These are phyloP conservation scores for Trichechus manatus DNA, from an alignment of 2,113 vertebrate genomes.

Conservation along the genomic window DNA sequence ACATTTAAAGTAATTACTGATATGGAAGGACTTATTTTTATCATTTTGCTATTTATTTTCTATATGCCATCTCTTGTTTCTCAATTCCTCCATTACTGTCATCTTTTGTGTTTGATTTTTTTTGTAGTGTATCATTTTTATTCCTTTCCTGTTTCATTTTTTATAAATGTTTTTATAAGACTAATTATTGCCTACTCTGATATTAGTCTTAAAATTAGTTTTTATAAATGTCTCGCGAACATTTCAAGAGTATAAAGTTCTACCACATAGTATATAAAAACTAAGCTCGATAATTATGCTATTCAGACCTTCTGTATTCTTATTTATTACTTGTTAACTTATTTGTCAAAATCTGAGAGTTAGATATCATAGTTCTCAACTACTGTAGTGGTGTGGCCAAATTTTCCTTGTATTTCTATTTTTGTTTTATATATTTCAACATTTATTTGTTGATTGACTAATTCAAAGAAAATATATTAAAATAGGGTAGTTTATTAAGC, in stretches of 20 bases:
- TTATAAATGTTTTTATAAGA: not conserved
- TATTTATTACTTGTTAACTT: constrained; percentile 16
- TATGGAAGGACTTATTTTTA: not conserved
- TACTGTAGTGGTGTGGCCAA: constrained; percentile 25
- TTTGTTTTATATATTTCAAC: constrained; percentile 21
- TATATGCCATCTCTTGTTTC: too few relatives aligned
- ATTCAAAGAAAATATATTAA: not conserved
- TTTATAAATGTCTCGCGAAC: constrained; percentile 21
- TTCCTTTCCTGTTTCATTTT: not conserved
- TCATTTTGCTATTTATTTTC: not conserved
- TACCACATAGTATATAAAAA: not conserved
- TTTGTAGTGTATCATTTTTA: not conserved
- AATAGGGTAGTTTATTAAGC: constrained; percentile 25
- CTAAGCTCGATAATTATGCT: constrained; percentile 4
- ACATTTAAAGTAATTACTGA: not conserved
- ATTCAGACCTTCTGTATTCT: not conserved
- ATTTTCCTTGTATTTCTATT: constrained; percentile 16
- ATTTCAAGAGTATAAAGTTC: constrained; percentile 7
- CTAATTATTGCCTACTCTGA: too few relatives aligned
- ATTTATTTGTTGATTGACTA: constrained; percentile 38
- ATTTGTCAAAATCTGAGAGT: constrained; percentile 45
- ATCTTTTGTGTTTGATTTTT: not conserved
- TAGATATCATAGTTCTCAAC: not conserved
- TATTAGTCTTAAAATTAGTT: not conserved
- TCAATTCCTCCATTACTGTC: not conserved